Evolutionary conservation across 2,888 invertebrate species (phyloP).

Genomic region (Andricus curvator): DNA sequence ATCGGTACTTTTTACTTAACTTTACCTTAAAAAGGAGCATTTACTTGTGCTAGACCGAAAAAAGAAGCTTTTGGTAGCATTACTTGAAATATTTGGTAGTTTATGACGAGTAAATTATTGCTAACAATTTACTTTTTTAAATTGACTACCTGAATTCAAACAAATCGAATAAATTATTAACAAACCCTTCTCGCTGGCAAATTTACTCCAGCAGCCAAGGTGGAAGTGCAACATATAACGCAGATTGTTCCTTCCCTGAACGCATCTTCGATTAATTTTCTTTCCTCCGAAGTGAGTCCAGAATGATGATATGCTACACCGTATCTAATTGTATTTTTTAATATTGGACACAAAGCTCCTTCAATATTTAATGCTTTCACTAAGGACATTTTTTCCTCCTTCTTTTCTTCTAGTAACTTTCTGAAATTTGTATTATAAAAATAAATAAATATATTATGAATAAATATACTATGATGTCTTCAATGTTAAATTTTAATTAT

Average conservation of each 20-base stretch:
- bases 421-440: slow-evolving; percentile 71
- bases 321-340: slow-evolving; percentile 85
- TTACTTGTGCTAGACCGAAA: no score
- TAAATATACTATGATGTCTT: no score
- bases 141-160: not conserved
- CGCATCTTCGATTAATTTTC: slow-evolving; percentile 90
- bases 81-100: not conserved
- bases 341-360: slow-evolving; percentile 84
- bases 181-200: slow-evolving; percentile 91
- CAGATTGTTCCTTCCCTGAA: slow-evolving; percentile 91
- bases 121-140: not conserved
- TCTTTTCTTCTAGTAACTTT: slow-evolving; percentile 80
- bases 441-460: not conserved
- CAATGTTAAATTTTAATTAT: no score
- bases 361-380: slow-evolving; percentile 83
- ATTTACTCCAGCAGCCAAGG: slow-evolving; percentile 98
- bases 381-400: slow-evolving; percentile 82
- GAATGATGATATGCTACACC: slow-evolving; percentile 98
- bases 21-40: no score
- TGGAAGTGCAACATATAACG: slow-evolving; percentile 96
- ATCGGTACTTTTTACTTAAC: no score
- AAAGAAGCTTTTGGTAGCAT: no score
- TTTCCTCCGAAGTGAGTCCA: slow-evolving; percentile 92
- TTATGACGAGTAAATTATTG: not conserved
- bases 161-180: slow-evolving; percentile 27